Conservation (phyloP, 1,140 invertebrate genomes). For the Bombus ignitus region DNA sequence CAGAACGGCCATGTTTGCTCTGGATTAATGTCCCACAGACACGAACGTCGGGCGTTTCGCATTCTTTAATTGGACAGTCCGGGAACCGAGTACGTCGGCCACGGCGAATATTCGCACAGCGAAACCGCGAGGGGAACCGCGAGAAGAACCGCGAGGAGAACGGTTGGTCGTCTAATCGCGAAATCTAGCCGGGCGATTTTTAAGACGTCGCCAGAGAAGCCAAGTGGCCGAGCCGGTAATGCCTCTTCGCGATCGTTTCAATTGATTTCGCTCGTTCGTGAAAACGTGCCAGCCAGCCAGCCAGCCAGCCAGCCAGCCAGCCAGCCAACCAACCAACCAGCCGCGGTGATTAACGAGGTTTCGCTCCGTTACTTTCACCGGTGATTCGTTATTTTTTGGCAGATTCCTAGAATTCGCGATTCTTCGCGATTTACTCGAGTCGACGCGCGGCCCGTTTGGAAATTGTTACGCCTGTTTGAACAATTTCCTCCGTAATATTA, state of each 20-base stretch:
- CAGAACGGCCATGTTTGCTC: constrained; percentile 77
- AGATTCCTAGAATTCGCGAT: not conserved
- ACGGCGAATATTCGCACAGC: constrained; percentile 11
- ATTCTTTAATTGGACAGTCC: constrained; percentile 77
- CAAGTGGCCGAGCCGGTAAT: constrained; percentile 7
- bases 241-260: constrained; percentile 17
- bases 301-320: too few species aligned
- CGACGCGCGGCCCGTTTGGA: not conserved
- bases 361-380: not conserved
- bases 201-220: not conserved
- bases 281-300: not conserved
- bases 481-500: not conserved
- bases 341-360: not conserved
- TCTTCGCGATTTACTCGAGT: not conserved
- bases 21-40: constrained; percentile 78
- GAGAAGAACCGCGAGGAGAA: not conserved
- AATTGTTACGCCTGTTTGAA: not conserved
- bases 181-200: constrained; percentile 23
- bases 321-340: too few species aligned
- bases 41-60: constrained; percentile 72
- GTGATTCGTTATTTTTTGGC: not conserved
- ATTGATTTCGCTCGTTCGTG: not conserved
- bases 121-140: not conserved
- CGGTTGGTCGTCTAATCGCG: constrained; percentile 12
- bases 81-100: constrained; percentile 34